Base-by-base conservation (phyloP, 2,888 invertebrate species). In the Rhaphigaster nebulosa region DNA sequence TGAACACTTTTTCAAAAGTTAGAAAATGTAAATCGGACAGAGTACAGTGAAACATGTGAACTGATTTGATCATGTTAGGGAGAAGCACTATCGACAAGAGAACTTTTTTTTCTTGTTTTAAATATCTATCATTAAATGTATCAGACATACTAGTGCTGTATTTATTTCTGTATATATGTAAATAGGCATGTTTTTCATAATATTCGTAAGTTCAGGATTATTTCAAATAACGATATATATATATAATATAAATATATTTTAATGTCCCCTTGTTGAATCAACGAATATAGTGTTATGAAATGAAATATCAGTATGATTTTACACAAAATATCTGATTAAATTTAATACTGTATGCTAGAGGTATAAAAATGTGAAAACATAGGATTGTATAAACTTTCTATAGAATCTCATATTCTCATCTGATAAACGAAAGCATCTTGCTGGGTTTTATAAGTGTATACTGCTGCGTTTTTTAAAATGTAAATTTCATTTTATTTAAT, bases 1-100 rank as follows among this genome's bases (percentile, higher is more conserved):
- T 93, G 92, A 92, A 91, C 91, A 76, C 80, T 84, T 45, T 84
- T 70, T 70, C 70, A 70, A 70, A 70, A 70, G 84, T 60, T 56
- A 56, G 56, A 29, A 88, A 38, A 50, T 54, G 88, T 54, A 34
- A 70, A 45, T 84, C 84, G 41, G 84, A 84, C 84, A 45, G 84
- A 84, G 84, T 84, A 45, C 84, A 70, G 70, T 84, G 41, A 84
- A 41, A 41, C 84, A 45, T 84, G 41, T 84, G 84, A 84, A 84
- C 84, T 84, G 84, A 84, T 84, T 45, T 84, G 15, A 84, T 84
- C 45, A 45, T 84, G 45, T 26, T 84, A 84, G 45, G 84, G 45
- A n/a, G 41, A 84, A 84, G 41, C 84, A 84, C 84, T 15, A 84
- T 26, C 45, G 45, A 84, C 84, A 84, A 84, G 84, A 84, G n/a